Base-by-base conservation (phyloP, 2,888 invertebrate genomes). In the Cerastis rubricosa region DNA sequence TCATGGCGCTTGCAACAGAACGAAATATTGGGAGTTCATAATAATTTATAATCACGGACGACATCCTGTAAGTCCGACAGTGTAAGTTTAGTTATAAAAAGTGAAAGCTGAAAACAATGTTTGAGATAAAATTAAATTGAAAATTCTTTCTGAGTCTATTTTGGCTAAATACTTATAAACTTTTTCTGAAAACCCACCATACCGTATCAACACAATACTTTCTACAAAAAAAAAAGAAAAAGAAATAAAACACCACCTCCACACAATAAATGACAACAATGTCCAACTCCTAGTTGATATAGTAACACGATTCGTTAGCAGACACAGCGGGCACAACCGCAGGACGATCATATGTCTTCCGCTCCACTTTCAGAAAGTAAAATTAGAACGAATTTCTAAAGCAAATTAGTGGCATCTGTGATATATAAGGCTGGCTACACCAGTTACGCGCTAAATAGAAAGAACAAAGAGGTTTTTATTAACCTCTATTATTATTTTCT, bases 351-450 rank as follows among this genome's bases (percentile, higher is more conserved):
- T 54, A 67, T 71, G 51, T 68, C 71, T 69, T 66, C 79, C 78
- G 77, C 59, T 80, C 80, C 29, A 77, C 80, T 76, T 83, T 76
- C 77, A n/a, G 64, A 78, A 76, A 61, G 69, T 76, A 72, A 85
- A 86, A 84, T 85, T 86, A 87, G 88, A 88, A 66, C 81, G 68
- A 84, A 88, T 88, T 88, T 88, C 88, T 88, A 88, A 83, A 84
- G 80, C 81, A 84, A 86, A 87, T 87, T 87, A 85, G 84, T 84
- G 35, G 73, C 69, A 75, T 87, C 76, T 81, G 54, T 63, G 59
- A 69, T 76, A 69, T 76, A 69, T 76, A 85, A 73, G 78, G 75
- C 29, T 19, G 63, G 17, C 9, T 59, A 80, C 87, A 81, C 49
- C 11, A 25, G 71, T 35, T 8, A 57, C 22, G 49, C 71, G 45